A percentile compares a stretch with the other conserved stretches of the same genome.
These are phyloP conservation scores for Drosophila meridionalis DNA, from an alignment of 2,888 invertebrate genomes.

Conservation along the genomic window DNA sequence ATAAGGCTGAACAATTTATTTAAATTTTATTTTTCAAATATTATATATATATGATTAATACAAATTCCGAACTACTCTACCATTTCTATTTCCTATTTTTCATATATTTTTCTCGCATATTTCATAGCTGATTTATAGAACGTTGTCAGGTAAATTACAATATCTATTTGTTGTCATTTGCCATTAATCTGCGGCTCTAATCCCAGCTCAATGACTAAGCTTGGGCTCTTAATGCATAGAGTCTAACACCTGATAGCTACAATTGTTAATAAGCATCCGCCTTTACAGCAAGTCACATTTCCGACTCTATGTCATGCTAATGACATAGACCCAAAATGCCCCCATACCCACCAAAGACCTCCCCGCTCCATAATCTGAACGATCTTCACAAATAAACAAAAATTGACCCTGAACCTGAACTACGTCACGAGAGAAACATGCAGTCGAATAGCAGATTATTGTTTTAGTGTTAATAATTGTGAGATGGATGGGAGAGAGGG, in stretches of 20 bases:
- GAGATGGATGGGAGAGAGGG: not conserved
- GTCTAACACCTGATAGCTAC: conserved; percentile 28
- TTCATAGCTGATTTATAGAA: not conserved
- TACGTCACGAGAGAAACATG: conserved; percentile 47
- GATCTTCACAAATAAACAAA: conserved; percentile 38
- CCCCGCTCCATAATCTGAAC: conserved; percentile 9
- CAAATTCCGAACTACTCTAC: not conserved
- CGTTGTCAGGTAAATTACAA: not conserved
- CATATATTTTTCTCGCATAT: not conserved
- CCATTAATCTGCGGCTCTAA: conserved; percentile 34
- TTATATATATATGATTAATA: not conserved
- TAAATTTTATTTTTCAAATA: not conserved
- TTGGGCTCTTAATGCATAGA: conserved; percentile 18
- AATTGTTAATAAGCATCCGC: conserved; percentile 57
- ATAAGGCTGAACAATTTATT: too few relatives aligned
- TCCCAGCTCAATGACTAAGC: conserved; percentile 41
- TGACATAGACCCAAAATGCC: conserved; percentile 40
- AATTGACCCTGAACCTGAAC: conserved; percentile 61
- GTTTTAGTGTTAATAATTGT: conserved; percentile 38
- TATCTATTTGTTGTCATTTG: conserved; percentile 34
- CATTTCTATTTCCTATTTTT: not conserved
- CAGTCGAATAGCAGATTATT: conserved; percentile 47
- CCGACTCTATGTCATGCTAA: conserved; percentile 55
- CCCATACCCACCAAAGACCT: not conserved
- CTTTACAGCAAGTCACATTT: conserved; percentile 47